Conservation (phyloP, 2,888 invertebrate genomes). For the Polylopha cassiicola region DNA sequence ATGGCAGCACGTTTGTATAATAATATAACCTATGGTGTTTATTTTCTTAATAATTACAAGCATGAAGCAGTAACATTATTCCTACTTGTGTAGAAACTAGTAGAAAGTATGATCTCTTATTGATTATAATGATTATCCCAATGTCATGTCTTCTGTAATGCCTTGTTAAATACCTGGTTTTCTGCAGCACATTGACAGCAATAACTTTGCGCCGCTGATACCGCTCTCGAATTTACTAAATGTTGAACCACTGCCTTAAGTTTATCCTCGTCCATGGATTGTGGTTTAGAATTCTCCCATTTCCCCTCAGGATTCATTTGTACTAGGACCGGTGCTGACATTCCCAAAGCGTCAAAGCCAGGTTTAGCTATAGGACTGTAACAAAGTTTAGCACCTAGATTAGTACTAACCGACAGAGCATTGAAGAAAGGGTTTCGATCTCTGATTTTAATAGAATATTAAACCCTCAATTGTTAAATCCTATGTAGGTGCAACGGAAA, state of each 20-base stretch:
- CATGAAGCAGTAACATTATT: too few relatives aligned
- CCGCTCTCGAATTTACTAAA: conserved; percentile 47
- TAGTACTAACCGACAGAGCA: too few relatives aligned
- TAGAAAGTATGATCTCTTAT: too few relatives aligned
- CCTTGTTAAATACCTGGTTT: conserved; percentile 35
- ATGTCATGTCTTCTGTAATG: neutral
- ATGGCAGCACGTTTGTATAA: too few relatives aligned
- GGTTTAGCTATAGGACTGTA: conserved; percentile 46
- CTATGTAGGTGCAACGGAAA: neutral
- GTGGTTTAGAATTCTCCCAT: conserved; percentile 55
- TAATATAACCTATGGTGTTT: too few relatives aligned
- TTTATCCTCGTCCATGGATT: conserved; percentile 48
- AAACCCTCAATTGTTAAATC: conserved; percentile 19
- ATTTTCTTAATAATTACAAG: too few relatives aligned
- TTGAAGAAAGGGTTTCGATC: conserved; percentile 26
- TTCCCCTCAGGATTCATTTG: conserved; percentile 61
- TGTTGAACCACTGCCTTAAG: conserved; percentile 52
- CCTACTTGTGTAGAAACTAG: too few relatives aligned
- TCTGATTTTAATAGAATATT: conserved; percentile 21
- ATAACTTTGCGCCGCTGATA: conserved; percentile 58
- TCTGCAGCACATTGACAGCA: conserved; percentile 56
- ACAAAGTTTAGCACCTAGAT: too few relatives aligned
- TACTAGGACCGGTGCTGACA: conserved; percentile 47
- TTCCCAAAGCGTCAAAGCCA: conserved; percentile 47
- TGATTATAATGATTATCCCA: too few relatives aligned